Evolutionary conservation across 1,140 invertebrate genomes (phyloP), one percentile per base, ranked within the genome.

Genomic region (Bombus cullumanus): DNA sequence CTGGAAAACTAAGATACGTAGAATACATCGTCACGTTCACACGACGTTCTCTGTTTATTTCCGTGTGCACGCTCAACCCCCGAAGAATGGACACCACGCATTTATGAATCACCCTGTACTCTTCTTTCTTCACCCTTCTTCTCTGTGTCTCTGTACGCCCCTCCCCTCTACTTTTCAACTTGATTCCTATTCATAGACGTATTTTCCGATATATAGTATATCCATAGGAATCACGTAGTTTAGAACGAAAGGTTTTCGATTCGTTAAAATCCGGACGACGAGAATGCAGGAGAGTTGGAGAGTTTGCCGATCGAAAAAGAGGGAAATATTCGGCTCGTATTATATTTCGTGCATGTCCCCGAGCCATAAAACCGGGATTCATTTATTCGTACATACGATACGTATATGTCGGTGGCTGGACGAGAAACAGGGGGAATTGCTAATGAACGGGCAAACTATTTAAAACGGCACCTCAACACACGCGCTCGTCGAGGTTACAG

Each of bases 391-490:
- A 25, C 18, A 31, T 66, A 39, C 53, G 22, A 28, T 59, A 41
- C 31, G 39, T 34, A 68, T 62, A 28, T 13, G 28, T 28, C 37
- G 12, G 39, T 25, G 13, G 37, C 37, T 64, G 57, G 10, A 74
- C 43, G 73, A 75, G 43, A n/a, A 78, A 78, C 75, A 64, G 28
- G 28, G 75, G 22, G 57, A 78, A 64, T 78, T 39, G 57, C 37
- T 78, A 78, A 78, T 66, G 75, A 64, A 78, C 37, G 59, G 37
- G 59, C 75, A 37, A n/a, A 66, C 57, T 41, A 41, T 78, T 68
- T 78, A 64, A 78, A 78, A 39, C 39, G n/a, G n/a, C n/a, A 41
- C 25, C 75, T 62, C 57, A 39, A 62, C 37, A 37, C 57, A 37
- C 75, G 18, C 18, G 18, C 22, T 41, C 25, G 57, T 25, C 37